Evolutionary conservation across 2,113 vertebrate species (phyloP).

Genomic region (Alouatta palliata): DNA sequence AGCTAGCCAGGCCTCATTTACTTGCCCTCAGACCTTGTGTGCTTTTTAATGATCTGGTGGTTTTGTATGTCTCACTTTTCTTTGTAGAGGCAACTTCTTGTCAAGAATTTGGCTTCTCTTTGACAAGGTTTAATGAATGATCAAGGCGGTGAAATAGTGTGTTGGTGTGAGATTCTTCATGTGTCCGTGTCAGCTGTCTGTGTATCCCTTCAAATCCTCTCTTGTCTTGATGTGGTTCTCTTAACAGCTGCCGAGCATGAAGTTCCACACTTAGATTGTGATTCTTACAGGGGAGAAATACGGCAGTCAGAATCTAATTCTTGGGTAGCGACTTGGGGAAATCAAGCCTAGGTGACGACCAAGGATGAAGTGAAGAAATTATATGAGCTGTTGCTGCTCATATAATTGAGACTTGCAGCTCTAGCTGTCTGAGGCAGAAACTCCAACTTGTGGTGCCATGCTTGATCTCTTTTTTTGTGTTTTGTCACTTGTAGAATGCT

Average conservation of each 20-base stretch:
- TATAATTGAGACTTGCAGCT: not conserved
- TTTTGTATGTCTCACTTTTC: not conserved
- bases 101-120: conserved; percentile 13
- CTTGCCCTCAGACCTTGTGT: not conserved
- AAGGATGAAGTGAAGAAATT: not conserved
- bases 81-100: conserved; percentile 8
- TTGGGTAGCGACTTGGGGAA: not conserved
- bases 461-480: not conserved
- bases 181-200: conserved; percentile 8
- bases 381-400: not conserved
- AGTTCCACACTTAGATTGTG: not conserved
- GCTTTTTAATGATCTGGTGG: not conserved
- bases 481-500: not conserved
- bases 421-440: conserved; percentile 32
- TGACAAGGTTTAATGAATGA: conserved; percentile 3
- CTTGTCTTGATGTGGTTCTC: conserved; percentile 46
- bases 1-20: not conserved
- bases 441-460: not conserved
- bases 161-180: conserved; percentile 47
- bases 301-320: conserved; percentile 9
- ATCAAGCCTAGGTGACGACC: not conserved
- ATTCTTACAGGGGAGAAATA: conserved; percentile 41
- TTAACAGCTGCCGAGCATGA: conserved; percentile 24
- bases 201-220: conserved; percentile 31
- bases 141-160: conserved; percentile 47